Evolutionary conservation across 2,888 invertebrate genomes (phyloP), one percentile per base, ranked within the genome.

Genomic region (Brenthis hecate): DNA sequence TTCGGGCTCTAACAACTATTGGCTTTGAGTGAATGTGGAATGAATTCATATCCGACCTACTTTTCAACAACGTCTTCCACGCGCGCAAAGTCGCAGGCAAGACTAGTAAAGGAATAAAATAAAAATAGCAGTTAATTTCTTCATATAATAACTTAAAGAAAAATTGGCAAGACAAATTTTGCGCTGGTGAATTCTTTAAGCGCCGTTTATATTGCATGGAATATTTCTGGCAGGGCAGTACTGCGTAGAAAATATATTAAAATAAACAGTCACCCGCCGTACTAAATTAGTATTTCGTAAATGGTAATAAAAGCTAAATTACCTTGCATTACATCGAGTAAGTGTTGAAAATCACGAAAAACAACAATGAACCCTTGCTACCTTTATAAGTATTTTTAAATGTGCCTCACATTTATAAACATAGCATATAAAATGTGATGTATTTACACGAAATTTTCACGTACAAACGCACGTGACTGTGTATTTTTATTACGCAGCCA

Each of bases 181-280:
- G 72, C 68, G 54, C 64, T 70, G 61, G 72, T 72, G 60, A 75
- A 77, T 75, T 77, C 73, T 71, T 63, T 50, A 62, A 50, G 61
- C 32, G 67, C 60, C 70, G 72, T 73, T 73, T 74, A 71, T 70
- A 69, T 72, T 70, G 65, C 70, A 72, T 71, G 71, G 71, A 70
- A 72, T 76, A 71, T 74, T 73, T 70, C 72, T 76, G 78, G 77
- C 78, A 78, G 72, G 16, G 48, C 54, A 65, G 36, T 43, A 43
- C 36, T 43, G 55, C 62, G 72, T 65, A 67, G 54, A 55, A 51
- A 63, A 57, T 4, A 62, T 56, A 28, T 65, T 62, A 69, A 71
- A 63, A 65, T 67, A 72, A 67, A 56, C 13, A 50, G 19, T 48
- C 19, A 3, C 47, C 16, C 4, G 13, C 23, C 64, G 61, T 28